A percentile compares a stretch with the other conserved stretches of the same genome.
phyloP scores from a whole-genome alignment of 2,113 vertebrate genomes.

The Meles meles region DNA sequence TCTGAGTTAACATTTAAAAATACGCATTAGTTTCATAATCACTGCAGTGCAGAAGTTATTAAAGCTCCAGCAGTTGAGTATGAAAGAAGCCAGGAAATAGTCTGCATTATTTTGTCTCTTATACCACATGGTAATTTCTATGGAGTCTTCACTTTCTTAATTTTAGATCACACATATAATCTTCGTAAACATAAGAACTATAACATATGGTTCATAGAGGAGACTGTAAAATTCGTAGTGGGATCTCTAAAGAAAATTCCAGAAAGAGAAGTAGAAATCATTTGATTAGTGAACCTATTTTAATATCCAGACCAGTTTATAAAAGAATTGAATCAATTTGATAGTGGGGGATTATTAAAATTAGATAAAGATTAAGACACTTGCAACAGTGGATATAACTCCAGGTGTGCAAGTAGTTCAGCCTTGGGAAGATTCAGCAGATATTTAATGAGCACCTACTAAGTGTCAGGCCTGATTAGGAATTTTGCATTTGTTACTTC shows the following conservation, averaged over 20 bases:
- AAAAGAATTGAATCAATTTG: background rate
- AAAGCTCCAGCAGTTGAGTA: conserved; percentile 75
- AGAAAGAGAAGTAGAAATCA: background rate
- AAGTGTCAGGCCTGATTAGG: background rate
- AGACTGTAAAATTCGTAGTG: background rate
- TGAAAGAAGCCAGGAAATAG: conserved; percentile 70
- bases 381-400: background rate
- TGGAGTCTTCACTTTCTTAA: conserved; percentile 57
- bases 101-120: conserved; percentile 75
- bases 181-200: conserved; percentile 16
- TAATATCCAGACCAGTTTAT: background rate
- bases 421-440: background rate
- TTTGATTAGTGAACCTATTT: conserved; percentile 26
- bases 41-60: conserved; percentile 81
- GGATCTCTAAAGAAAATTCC: background rate
- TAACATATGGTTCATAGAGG: conserved; percentile 28
- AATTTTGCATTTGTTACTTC: background rate
- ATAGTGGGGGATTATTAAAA: background rate
- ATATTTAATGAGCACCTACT: background rate
- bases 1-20: conserved; percentile 81
- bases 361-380: background rate
- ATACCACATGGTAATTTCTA: conserved; percentile 66
- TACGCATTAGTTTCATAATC: conserved; percentile 83
- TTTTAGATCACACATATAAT: conserved; percentile 32
- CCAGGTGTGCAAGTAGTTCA: background rate